phyloP scores from a whole-genome alignment of 2,797 vertebrate genomes.

The Lepus oiostolus region DNA sequence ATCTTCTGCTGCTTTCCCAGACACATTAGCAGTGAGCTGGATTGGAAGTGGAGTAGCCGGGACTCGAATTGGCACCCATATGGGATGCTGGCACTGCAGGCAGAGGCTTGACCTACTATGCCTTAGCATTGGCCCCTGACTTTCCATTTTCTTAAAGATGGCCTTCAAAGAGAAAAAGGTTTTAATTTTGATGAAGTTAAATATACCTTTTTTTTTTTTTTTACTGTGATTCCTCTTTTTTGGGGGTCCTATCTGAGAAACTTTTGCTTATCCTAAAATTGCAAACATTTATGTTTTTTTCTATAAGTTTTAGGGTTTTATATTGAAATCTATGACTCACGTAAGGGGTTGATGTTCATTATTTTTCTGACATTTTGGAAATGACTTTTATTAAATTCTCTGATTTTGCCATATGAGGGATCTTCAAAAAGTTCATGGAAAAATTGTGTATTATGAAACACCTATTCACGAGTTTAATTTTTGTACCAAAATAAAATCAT shows the following conservation, averaged over 20 bases:
- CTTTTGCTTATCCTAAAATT: not conserved
- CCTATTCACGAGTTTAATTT: too few species aligned
- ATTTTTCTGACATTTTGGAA: not conserved
- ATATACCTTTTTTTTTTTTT: not conserved
- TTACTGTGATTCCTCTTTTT: not conserved
- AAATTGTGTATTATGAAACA: not conserved
- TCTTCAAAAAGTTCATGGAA: too few species aligned
- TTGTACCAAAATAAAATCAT: too few species aligned
- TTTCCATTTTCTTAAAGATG: not conserved
- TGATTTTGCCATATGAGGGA: too few species aligned
- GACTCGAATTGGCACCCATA: too few species aligned
- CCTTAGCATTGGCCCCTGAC: too few species aligned
- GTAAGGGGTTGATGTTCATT: not conserved
- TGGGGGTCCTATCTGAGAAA: not conserved
- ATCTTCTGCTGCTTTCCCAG: too few species aligned
- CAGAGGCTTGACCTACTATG: too few species aligned
- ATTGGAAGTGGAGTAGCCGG: too few species aligned
- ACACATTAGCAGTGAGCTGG: too few species aligned
- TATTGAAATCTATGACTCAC: not conserved
- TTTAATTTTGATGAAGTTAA: not conserved
- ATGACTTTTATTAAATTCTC: not conserved
- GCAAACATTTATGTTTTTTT: not conserved
- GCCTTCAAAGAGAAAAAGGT: not conserved
- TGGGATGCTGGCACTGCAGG: too few species aligned
- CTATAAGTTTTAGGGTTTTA: not conserved